Conservation (phyloP, 2,797 vertebrate genomes). For the Leptatherina wallacei region DNA sequence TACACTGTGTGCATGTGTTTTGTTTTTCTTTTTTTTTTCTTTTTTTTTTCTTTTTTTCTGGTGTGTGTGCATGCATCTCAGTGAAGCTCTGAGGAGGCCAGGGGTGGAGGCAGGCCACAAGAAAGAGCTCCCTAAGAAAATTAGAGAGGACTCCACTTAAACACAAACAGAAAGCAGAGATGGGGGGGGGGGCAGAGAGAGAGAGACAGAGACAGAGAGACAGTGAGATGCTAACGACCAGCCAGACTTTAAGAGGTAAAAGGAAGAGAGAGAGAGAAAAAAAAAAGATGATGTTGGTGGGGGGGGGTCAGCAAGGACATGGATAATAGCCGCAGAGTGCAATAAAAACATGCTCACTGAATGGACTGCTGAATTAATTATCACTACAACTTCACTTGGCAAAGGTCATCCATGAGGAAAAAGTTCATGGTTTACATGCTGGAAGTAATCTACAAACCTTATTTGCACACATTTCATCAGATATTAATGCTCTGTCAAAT, state of each 20-base stretch:
- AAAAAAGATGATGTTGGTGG: conserved; percentile 60
- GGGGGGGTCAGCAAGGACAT: conserved; percentile 54
- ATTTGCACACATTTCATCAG: conserved; percentile 30
- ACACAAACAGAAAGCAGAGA: conserved; percentile 78
- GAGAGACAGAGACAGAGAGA: conserved; percentile 67
- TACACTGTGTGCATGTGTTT: conserved; percentile 25
- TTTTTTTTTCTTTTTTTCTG: conserved; percentile 19
- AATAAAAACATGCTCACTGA: conserved; percentile 63
- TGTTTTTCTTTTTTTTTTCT: not conserved
- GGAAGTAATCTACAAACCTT: not conserved
- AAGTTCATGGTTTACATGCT: not conserved
- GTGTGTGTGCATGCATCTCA: conserved; percentile 54
- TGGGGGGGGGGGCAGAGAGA: conserved; percentile 21
- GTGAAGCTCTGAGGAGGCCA: conserved; percentile 76
- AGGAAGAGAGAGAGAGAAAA: conserved; percentile 27
- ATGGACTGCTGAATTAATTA: conserved; percentile 47
- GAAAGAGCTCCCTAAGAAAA: conserved; percentile 84
- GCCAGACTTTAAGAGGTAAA: conserved; percentile 69
- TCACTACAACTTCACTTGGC: conserved; percentile 53
- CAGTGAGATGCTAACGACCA: conserved; percentile 74
- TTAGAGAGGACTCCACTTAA: conserved; percentile 86
- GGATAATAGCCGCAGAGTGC: conserved; percentile 61
- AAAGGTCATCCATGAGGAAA: conserved; percentile 47
- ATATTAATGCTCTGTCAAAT: conserved; percentile 19
- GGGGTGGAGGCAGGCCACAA: conserved; percentile 84